phyloP scores from a whole-genome alignment of 2,797 vertebrate genomes.

The Peromyscus melanophrys region DNA sequence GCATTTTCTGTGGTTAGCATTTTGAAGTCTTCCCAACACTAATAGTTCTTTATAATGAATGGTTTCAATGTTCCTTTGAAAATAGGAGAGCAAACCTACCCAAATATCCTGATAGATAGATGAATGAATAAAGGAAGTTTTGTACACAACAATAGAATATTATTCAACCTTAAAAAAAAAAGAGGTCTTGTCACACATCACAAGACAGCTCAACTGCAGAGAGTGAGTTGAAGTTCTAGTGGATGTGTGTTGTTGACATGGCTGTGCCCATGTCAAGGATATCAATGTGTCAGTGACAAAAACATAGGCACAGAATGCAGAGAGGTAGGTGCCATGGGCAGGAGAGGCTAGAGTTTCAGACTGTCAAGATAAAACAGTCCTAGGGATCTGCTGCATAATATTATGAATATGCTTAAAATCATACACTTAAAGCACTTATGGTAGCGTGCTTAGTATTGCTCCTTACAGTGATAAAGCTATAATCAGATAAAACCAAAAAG shows the following conservation, averaged over 20 bases:
- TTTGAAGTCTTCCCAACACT: not conserved
- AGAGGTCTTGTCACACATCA: not conserved
- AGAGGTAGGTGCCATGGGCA: not conserved
- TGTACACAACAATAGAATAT: not conserved
- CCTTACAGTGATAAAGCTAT: not conserved
- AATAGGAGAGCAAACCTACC: not conserved
- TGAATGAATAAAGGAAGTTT: not conserved
- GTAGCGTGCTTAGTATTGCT: not conserved
- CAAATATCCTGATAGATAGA: not conserved
- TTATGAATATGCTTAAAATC: not conserved
- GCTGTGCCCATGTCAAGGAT: not conserved
- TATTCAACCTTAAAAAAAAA: conserved; percentile 13
- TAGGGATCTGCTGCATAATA: not conserved
- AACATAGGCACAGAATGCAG: not conserved
- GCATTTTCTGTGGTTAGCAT: conserved; percentile 46
- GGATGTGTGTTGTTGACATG: not conserved
- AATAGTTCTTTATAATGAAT: conserved; percentile 38
- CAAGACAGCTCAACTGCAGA: not conserved
- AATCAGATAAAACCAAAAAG: not conserved
- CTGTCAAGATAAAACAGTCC: not conserved
- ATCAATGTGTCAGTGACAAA: not conserved
- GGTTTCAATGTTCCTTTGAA: not conserved
- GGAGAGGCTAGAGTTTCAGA: not conserved
- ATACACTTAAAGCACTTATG: not conserved
- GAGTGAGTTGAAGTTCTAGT: not conserved